phyloP scores from a whole-genome alignment of 2,888 invertebrate genomes.

The Tachystola acroxantha region DNA sequence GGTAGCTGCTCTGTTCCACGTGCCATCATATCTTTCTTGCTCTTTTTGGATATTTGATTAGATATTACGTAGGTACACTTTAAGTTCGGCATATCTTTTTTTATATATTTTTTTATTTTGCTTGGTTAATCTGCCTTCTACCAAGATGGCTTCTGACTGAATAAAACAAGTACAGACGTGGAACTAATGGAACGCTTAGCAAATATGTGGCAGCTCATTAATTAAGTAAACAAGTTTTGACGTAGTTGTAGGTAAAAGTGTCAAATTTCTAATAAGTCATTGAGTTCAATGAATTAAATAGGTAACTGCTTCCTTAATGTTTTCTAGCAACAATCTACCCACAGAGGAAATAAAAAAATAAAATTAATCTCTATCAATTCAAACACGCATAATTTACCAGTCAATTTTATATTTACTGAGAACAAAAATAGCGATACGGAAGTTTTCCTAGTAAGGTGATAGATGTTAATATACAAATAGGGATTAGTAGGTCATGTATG shows the following conservation, averaged over 20 bases:
- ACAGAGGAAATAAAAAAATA: constrained; percentile 51
- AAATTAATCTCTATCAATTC: constrained; percentile 49
- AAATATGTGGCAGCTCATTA: constrained; percentile 39
- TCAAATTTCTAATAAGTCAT: neutral
- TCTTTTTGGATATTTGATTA: constrained; percentile 79
- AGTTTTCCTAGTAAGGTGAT: neutral
- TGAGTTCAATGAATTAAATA: neutral
- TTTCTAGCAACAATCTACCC: constrained; percentile 55
- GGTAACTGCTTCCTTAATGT: neutral
- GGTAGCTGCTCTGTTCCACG: constrained; percentile 80
- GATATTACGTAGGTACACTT: constrained; percentile 82
- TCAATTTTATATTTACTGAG: too few species aligned
- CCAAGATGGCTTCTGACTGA: constrained; percentile 87
- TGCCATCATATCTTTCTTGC: constrained; percentile 82
- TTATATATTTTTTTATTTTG: constrained; percentile 75
- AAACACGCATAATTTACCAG: constrained; percentile 17
- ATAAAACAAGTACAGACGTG: constrained; percentile 79
- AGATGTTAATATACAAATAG: constrained; percentile 15
- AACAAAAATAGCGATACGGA: neutral
- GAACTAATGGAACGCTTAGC: constrained; percentile 81
- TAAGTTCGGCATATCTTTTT: constrained; percentile 80
- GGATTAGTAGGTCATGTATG: constrained; percentile 48
- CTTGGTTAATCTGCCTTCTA: constrained; percentile 82
- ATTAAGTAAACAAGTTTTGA: too few species aligned
- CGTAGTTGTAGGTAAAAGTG: too few species aligned